Conservation (phyloP, 2,797 vertebrate species). For the Coregonus ussuriensis region DNA sequence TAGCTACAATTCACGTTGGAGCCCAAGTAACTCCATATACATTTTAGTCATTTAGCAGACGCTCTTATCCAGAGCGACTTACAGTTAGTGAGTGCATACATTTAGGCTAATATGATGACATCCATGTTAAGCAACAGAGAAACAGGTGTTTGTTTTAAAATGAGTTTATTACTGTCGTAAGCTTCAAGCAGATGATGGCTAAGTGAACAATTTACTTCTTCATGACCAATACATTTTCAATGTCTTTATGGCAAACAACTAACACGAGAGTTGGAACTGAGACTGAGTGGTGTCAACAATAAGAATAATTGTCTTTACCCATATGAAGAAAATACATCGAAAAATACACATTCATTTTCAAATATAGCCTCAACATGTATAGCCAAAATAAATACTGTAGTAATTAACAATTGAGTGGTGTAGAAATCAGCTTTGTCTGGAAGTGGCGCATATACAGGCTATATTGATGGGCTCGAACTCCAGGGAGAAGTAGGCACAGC, state of each 20-base stretch:
- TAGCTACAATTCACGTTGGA: background rate
- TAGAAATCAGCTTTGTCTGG: conserved; percentile 62
- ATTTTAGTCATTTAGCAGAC: too few relatives aligned
- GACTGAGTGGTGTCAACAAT: background rate
- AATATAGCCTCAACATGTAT: background rate
- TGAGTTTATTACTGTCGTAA: conserved; percentile 21
- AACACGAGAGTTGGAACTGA: background rate
- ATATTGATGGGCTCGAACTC: conserved; percentile 77
- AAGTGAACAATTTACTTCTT: background rate
- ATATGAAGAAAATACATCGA: background rate
- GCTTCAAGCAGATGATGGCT: background rate
- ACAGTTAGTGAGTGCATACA: too few relatives aligned
- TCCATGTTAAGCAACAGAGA: background rate
- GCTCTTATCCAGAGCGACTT: too few relatives aligned
- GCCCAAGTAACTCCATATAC: background rate
- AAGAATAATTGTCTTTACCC: background rate
- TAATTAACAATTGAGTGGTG: background rate
- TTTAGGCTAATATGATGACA: background rate
- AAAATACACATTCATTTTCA: background rate
- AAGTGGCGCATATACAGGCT: conserved; percentile 77
- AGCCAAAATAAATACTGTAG: background rate
- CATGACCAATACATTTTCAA: background rate
- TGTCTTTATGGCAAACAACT: background rate
- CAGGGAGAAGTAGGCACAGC: conserved; percentile 69
- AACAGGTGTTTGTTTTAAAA: conserved; percentile 13